These are phyloP conservation scores for Parnassius mnemosyne DNA, from an alignment of 2,888 invertebrate species.

Conservation along the genomic window DNA sequence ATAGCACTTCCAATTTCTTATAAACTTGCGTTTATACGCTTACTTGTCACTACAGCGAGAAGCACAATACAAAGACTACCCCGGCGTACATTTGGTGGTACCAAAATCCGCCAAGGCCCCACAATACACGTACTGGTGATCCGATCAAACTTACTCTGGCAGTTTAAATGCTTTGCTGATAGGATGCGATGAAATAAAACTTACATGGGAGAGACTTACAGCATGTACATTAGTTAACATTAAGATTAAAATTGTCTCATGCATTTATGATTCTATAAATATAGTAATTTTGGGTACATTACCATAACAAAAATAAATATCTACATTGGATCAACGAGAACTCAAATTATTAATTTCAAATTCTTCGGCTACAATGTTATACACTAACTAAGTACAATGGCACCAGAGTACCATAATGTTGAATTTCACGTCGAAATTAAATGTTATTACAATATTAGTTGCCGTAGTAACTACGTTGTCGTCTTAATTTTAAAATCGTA, in stretches of 20 bases:
- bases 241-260: constrained; percentile 52
- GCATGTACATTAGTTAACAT: constrained; percentile 37
- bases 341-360: constrained; percentile 67
- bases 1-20: constrained; percentile 74
- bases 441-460: constrained; percentile 9
- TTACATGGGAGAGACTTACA: constrained; percentile 29
- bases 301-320: constrained; percentile 80
- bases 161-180: constrained; percentile 66
- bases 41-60: constrained; percentile 68
- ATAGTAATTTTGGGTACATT: constrained; percentile 74
- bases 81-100: not conserved
- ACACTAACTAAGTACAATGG: constrained; percentile 76
- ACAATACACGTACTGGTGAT: constrained; percentile 28
- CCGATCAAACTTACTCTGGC: constrained; percentile 46
- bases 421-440: constrained; percentile 5
- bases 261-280: constrained; percentile 57
- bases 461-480: constrained; percentile 6
- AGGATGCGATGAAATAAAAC: constrained; percentile 34
- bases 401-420: constrained; percentile 45
- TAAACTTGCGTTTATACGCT: constrained; percentile 66
- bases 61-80: constrained; percentile 52
- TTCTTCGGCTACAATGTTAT: constrained; percentile 66
- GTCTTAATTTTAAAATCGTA: constrained; percentile 16
- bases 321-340: constrained; percentile 77
- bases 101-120: not conserved